Percentiles rank a stretch among this genome's conserved stretches.
Conservation (phyloP, 2,113 vertebrate species). For the Marmota flaviventris region DNA sequence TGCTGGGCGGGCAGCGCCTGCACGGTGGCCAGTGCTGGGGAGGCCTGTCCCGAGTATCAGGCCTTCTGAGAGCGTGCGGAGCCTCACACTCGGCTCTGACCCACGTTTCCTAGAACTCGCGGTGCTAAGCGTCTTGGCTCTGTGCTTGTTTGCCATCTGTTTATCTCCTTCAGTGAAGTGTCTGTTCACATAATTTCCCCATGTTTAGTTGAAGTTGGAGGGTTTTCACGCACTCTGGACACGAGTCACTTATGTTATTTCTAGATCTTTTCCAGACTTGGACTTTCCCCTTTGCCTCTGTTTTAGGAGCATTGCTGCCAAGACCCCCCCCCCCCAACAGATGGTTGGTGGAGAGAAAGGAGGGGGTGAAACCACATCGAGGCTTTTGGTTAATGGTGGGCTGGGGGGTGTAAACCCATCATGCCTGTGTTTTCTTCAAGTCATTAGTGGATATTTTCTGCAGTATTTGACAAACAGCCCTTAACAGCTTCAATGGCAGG, state of each 20-base stretch:
- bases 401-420: fast-evolving
- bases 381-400: fast-evolving
- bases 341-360: neutral
- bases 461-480: neutral
- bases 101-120: neutral
- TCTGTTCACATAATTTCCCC: neutral
- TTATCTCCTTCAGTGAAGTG: neutral
- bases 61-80: fast-evolving
- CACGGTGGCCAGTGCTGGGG: too few species aligned
- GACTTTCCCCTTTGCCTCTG: neutral
- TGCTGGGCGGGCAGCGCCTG: too few species aligned
- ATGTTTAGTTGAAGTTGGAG: neutral
- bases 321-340: neutral
- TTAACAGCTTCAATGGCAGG: neutral
- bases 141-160: too few species aligned
- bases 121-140: too few species aligned
- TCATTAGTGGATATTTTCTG: neutral
- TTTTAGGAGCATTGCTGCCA: too few species aligned
- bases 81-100: neutral
- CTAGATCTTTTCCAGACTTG: neutral
- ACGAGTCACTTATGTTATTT: neutral
- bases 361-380: neutral
- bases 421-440: neutral
- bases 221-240: neutral
- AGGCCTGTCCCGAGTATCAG: too few species aligned